phyloP scores from a whole-genome alignment of 2,888 invertebrate species.

The Priocnemis perturbator region DNA sequence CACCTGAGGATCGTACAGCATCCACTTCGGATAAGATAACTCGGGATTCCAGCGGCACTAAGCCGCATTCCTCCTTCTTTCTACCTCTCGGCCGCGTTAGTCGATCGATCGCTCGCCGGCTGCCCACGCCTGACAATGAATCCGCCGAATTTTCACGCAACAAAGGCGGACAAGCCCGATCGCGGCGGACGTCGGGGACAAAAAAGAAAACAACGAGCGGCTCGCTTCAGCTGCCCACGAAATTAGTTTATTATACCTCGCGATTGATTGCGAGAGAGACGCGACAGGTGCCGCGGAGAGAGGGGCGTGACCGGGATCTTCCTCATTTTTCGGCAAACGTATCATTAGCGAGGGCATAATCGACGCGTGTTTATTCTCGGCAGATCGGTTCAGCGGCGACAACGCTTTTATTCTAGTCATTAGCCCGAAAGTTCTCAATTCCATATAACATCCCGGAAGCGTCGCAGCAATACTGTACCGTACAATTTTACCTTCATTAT shows the following conservation, averaged over 20 bases:
- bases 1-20: conserved; percentile 48
- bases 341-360: not conserved
- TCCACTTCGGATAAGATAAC: conserved; percentile 63
- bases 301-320: not conserved
- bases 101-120: conserved; percentile 26
- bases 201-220: conserved; percentile 5
- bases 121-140: conserved; percentile 3
- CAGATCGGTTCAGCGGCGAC: too few species aligned
- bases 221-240: not conserved
- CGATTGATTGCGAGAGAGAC: conserved; percentile 20
- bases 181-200: not conserved
- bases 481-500: too few species aligned
- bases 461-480: too few species aligned
- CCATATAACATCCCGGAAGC: too few species aligned
- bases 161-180: too few species aligned
- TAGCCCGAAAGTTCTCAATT: too few species aligned
- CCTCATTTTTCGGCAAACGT: not conserved
- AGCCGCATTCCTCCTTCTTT: conserved; percentile 40
- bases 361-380: not conserved
- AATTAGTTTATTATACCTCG: conserved; percentile 29
- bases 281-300: conserved; percentile 15
- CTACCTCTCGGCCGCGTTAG: conserved; percentile 14
- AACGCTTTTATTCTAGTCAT: too few species aligned
- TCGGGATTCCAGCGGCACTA: conserved; percentile 47
- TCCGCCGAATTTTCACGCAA: too few species aligned